Percentiles rank a stretch among this genome's conserved stretches.
Conservation (phyloP, 2,797 vertebrate species). For the Oophaga sylvatica region DNA sequence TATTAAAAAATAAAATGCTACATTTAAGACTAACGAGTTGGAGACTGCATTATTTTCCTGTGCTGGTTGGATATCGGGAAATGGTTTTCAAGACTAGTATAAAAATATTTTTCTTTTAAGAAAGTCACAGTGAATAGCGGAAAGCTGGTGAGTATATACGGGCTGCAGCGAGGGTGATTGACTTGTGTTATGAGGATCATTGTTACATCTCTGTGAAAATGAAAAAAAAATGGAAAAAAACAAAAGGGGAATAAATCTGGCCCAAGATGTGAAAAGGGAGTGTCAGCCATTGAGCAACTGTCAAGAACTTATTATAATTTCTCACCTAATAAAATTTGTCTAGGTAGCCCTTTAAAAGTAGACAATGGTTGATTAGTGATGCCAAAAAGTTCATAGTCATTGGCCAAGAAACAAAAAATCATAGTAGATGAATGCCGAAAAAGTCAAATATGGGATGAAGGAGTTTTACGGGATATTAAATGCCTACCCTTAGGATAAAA, state of each 20-base stretch:
- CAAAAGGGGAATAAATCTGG: background rate
- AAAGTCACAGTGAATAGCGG: conserved; percentile 41
- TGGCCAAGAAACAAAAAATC: background rate
- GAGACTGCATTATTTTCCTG: background rate
- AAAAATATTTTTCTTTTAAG: conserved; percentile 19
- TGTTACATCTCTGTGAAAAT: background rate
- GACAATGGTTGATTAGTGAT: background rate
- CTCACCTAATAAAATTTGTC: background rate
- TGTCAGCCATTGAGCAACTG: background rate
- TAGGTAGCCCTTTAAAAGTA: background rate
- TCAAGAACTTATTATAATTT: background rate
- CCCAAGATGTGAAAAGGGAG: background rate
- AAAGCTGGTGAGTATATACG: background rate
- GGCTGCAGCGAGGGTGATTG: background rate
- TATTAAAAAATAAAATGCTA: background rate
- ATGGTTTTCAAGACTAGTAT: background rate
- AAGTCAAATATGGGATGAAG: background rate
- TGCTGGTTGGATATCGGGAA: background rate
- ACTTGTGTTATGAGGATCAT: background rate
- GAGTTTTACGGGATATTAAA: too few relatives aligned
- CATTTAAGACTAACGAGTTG: background rate
- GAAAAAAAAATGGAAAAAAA: background rate
- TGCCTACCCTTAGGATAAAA: too few relatives aligned
- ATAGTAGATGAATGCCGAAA: background rate
- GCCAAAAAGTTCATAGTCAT: background rate